Conservation (phyloP, 1,140 invertebrate species). For the Thaumatotibia leucotreta region DNA sequence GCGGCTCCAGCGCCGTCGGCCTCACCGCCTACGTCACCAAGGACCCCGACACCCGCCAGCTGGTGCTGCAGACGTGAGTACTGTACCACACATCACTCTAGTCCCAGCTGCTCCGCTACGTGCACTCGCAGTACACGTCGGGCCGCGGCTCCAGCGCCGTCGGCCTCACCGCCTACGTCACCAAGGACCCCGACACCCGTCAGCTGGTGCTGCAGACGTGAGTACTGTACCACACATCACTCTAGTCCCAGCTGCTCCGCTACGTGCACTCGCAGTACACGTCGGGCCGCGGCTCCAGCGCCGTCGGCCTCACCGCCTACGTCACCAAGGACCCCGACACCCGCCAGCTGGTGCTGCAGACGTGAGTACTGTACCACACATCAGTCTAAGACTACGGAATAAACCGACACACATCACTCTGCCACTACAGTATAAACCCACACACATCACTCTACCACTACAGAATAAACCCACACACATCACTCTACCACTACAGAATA, state of each 20-base stretch:
- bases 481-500: too few species aligned
- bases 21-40: slow-evolving; percentile 96
- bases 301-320: background rate
- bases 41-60: slow-evolving; percentile 98
- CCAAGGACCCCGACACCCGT: background rate
- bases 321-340: background rate
- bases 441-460: too few species aligned
- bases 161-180: background rate
- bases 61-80: slow-evolving; percentile 95
- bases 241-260: too few species aligned
- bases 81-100: slow-evolving; percentile 91
- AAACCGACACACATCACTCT: too few species aligned
- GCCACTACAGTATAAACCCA: too few species aligned
- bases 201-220: slow-evolving; percentile 55
- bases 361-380: slow-evolving; percentile 99
- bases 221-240: too few species aligned
- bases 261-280: too few species aligned
- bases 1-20: slow-evolving; percentile 98
- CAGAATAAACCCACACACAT: too few species aligned
- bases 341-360: slow-evolving; percentile 78
- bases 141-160: background rate
- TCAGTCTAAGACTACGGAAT: too few species aligned
- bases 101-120: background rate
- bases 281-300: background rate
- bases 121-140: background rate